These are phyloP conservation scores for Harpagoxenus sublaevis DNA, from an alignment of 2,888 invertebrate species.

Conservation along the genomic window DNA sequence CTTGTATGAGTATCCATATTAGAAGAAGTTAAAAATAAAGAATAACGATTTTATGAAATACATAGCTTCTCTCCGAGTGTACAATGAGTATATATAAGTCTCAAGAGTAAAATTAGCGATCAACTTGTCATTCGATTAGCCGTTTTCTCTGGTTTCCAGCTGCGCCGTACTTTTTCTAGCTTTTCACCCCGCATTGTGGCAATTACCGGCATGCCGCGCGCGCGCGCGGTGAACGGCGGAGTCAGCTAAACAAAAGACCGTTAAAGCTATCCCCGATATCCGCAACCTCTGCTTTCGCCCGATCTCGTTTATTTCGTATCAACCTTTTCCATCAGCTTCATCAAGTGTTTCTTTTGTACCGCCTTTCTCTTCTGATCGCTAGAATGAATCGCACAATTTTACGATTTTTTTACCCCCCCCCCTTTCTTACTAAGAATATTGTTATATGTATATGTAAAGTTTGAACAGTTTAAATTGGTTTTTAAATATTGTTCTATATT, in stretches of 20 bases:
- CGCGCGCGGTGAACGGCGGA: slow-evolving; percentile 66
- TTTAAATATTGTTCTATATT: neutral
- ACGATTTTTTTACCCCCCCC: neutral
- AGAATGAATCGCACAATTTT: slow-evolving; percentile 19
- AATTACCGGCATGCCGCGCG: slow-evolving; percentile 73
- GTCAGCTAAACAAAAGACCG: slow-evolving; percentile 83
- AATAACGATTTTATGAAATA: neutral
- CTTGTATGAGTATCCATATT: neutral
- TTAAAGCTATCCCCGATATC: slow-evolving; percentile 76
- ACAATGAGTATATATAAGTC: slow-evolving; percentile 52
- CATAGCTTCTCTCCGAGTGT: neutral
- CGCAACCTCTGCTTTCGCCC: slow-evolving; percentile 69
- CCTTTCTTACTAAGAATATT: neutral
- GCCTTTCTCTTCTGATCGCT: slow-evolving; percentile 34
- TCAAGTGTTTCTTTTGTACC: slow-evolving; percentile 61
- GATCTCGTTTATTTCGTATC: slow-evolving; percentile 68
- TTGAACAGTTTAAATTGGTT: neutral
- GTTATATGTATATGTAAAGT: neutral
- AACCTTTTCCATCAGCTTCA: slow-evolving; percentile 63
- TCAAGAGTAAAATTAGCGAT: slow-evolving; percentile 72
- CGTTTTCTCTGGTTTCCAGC: slow-evolving; percentile 73
- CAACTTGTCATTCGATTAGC: slow-evolving; percentile 79
- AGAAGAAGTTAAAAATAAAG: neutral
- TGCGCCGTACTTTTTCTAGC: slow-evolving; percentile 63
- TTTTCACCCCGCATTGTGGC: slow-evolving; percentile 74